A percentile compares a stretch with the other conserved stretches of the same genome.
Conservation (phyloP, 1,140 invertebrate species). For the Drosophila serrata region DNA sequence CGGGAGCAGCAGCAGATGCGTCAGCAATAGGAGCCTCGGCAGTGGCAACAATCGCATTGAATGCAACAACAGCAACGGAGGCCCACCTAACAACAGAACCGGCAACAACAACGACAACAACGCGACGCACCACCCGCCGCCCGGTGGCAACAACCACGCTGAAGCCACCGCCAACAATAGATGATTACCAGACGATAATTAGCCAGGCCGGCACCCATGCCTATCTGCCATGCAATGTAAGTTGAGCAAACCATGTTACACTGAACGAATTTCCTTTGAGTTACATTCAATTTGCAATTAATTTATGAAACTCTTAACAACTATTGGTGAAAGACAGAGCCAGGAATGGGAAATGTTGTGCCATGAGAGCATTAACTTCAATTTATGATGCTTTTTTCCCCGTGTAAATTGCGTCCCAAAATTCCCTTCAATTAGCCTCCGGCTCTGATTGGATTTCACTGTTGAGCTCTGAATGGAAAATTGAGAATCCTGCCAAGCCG, state of each 20-base stretch:
- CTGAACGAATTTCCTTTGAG: neutral
- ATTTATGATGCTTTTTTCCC: neutral
- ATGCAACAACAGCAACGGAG: constrained; percentile 29
- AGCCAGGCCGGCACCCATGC: constrained; percentile 94
- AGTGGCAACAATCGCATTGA: constrained; percentile 15
- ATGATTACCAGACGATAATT: constrained; percentile 89
- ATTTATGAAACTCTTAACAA: neutral
- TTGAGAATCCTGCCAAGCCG: constrained; percentile 10
- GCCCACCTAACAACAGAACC: constrained; percentile 22
- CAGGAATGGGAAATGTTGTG: neutral
- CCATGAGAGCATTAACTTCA: too few species aligned
- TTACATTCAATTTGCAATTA: neutral
- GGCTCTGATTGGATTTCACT: constrained; percentile 31
- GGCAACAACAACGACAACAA: constrained; percentile 39
- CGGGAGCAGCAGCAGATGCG: constrained; percentile 2
- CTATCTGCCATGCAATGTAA: constrained; percentile 94
- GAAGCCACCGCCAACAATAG: constrained; percentile 78
- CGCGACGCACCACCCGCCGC: constrained; percentile 64
- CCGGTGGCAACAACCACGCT: constrained; percentile 71
- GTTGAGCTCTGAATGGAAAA: constrained; percentile 11
- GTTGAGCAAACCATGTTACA: constrained; percentile 40
- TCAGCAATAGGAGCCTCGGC: constrained; percentile 18
- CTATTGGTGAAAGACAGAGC: too few species aligned
- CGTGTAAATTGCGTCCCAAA: neutral
- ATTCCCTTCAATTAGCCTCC: constrained; percentile 56